Conservation (phyloP, 2,888 invertebrate species). For the Drosophila colorata region DNA sequence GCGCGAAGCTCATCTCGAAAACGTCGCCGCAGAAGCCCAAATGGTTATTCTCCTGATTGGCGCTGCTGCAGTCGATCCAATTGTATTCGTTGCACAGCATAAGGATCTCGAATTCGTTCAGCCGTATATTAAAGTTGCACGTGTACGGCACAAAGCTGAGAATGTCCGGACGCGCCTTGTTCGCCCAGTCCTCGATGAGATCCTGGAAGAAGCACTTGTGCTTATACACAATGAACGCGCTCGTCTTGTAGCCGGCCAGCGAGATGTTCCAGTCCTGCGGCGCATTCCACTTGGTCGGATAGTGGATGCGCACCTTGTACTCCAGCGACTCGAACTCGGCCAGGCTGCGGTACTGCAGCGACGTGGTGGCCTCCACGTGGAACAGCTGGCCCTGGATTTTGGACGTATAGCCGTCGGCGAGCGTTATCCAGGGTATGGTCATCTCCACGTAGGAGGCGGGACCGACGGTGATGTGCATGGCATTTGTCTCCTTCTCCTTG, state of each 20-base stretch:
- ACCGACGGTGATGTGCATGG: slow-evolving; percentile 97
- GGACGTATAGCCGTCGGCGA: slow-evolving; percentile 94
- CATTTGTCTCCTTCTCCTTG: slow-evolving; percentile 96
- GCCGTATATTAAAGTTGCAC: slow-evolving; percentile 95
- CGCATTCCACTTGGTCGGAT: slow-evolving; percentile 97
- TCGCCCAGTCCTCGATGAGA: slow-evolving; percentile 98
- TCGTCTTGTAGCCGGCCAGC: slow-evolving; percentile 97
- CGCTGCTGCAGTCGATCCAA: slow-evolving; percentile 99
- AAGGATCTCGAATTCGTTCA: slow-evolving; percentile 98
- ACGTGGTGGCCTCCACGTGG: slow-evolving; percentile 97
- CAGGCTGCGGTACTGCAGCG: slow-evolving; percentile 96
- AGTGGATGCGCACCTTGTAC: slow-evolving; percentile 92
- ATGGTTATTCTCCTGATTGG: slow-evolving; percentile 97
- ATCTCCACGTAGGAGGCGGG: slow-evolving; percentile 98
- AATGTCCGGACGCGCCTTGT: slow-evolving; percentile 96
- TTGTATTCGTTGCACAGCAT: slow-evolving; percentile 98
- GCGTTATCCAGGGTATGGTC: slow-evolving; percentile 97
- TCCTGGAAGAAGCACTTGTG: slow-evolving; percentile 99
- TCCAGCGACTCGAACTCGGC: slow-evolving; percentile 97
- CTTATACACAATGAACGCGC: slow-evolving; percentile 95
- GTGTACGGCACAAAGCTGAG: slow-evolving; percentile 98
- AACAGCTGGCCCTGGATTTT: slow-evolving; percentile 97
- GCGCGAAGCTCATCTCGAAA: slow-evolving; percentile 95
- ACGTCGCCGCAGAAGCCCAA: slow-evolving; percentile 97
- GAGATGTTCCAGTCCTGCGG: slow-evolving; percentile 97